These are phyloP conservation scores for Dermochelys coriacea DNA, from an alignment of 2,797 vertebrate species.

Conservation along the genomic window DNA sequence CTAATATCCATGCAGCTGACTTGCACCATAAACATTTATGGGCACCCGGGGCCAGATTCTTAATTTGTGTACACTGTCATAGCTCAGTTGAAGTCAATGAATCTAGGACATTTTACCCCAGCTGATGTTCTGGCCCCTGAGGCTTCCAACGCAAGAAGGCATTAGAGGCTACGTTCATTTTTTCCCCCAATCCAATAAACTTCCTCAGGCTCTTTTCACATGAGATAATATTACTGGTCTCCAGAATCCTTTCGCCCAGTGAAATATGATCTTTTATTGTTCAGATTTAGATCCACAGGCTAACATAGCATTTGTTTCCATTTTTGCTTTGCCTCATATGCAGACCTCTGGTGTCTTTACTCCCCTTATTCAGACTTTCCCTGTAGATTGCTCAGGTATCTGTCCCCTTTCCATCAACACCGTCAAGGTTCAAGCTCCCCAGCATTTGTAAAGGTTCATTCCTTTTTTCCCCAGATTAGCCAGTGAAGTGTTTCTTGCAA, in stretches of 20 bases:
- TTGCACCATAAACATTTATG: background rate
- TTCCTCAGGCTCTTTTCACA: slow-evolving; percentile 41
- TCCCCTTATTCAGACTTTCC: slow-evolving; percentile 7
- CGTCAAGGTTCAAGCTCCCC: background rate
- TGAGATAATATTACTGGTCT: background rate
- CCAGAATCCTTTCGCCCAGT: background rate
- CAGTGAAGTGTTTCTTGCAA: background rate
- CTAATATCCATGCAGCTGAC: background rate
- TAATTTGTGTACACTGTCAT: accelerated
- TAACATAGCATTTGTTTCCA: background rate
- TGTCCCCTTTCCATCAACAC: background rate
- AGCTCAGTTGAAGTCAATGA: background rate
- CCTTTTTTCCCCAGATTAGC: background rate
- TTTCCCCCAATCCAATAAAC: slow-evolving; percentile 47
- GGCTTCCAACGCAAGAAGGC: background rate
- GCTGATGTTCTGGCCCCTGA: slow-evolving; percentile 39
- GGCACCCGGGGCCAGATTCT: background rate
- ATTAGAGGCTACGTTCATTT: background rate
- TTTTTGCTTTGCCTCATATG: background rate
- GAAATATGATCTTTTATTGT: slow-evolving; percentile 11
- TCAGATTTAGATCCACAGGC: background rate
- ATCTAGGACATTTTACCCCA: slow-evolving; percentile 17
- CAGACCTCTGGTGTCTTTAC: slow-evolving; percentile 1
- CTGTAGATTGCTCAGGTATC: background rate
- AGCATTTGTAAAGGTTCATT: background rate